Percentiles rank a stretch among this genome's conserved stretches.
Conservation (phyloP, 1,140 invertebrate genomes). For the Drosophila kurseongensis region DNA sequence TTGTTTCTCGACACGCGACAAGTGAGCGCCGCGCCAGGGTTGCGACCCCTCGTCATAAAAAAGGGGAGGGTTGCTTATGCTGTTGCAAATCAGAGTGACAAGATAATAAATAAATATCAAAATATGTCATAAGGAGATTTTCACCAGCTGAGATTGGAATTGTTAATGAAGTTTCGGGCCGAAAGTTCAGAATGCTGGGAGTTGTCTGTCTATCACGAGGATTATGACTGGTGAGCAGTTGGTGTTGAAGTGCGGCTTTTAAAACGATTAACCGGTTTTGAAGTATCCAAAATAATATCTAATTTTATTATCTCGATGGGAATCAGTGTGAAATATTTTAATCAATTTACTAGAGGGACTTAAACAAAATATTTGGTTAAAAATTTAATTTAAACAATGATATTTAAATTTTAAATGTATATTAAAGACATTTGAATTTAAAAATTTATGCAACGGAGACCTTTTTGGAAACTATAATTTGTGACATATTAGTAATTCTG, state of each 20-base stretch:
- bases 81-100: constrained; percentile 75
- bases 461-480: no score
- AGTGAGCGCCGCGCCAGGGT: constrained; percentile 45
- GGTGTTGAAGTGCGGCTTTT: constrained; percentile 5
- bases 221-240: neutral
- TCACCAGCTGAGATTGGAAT: constrained; percentile 43
- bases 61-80: constrained; percentile 58
- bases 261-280: constrained; percentile 3
- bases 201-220: neutral
- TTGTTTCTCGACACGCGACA: constrained; percentile 66
- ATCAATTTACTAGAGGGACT: no score
- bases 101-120: constrained; percentile 84
- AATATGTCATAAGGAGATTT: constrained; percentile 83
- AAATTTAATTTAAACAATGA: no score
- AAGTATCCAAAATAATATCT: neutral
- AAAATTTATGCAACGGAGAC: no score
- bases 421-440: no score
- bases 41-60: constrained; percentile 16
- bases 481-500: no score
- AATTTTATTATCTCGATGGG: neutral
- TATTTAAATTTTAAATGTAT: no score
- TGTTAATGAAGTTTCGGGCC: neutral
- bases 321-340: neutral
- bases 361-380: no score
- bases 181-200: neutral